Conservation (phyloP, 1,140 invertebrate genomes). For the Bathynomus jamesi region DNA sequence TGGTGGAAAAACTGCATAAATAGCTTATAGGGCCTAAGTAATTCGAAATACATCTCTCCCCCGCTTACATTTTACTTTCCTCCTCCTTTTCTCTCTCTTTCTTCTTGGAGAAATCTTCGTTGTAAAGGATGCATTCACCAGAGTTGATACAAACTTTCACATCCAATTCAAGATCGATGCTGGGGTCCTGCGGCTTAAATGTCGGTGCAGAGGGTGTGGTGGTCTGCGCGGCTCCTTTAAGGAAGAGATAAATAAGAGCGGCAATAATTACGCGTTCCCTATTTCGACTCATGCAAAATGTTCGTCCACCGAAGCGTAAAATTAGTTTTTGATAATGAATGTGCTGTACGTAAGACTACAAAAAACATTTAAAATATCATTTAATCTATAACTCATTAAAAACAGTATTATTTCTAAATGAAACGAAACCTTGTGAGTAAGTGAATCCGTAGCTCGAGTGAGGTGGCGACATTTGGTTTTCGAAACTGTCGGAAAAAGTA, state of each 20-base stretch:
- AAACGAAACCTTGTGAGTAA: no score
- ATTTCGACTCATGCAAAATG: no score
- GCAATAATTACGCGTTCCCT: not conserved
- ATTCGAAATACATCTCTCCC: no score
- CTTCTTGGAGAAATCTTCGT: constrained; percentile 64
- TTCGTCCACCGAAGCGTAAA: no score
- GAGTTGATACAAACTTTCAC: constrained; percentile 94
- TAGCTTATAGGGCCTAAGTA: no score
- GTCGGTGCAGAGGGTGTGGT: not conserved
- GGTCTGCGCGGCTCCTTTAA: not conserved
- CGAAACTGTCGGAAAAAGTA: not conserved
- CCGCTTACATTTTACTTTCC: not conserved
- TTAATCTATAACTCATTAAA: no score
- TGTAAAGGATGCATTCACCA: constrained; percentile 92
- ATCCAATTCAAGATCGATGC: constrained; percentile 92
- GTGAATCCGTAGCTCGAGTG: not conserved
- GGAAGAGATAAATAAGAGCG: not conserved
- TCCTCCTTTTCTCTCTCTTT: constrained; percentile 54
- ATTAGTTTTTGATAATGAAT: no score
- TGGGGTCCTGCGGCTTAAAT: constrained; percentile 58
- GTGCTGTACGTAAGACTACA: no score
- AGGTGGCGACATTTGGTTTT: not conserved
- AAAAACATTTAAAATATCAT: no score
- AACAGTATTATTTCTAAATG: no score
- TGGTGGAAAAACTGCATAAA: no score